phyloP scores from a whole-genome alignment of 2,888 invertebrate species.

The Graphium colonna region DNA sequence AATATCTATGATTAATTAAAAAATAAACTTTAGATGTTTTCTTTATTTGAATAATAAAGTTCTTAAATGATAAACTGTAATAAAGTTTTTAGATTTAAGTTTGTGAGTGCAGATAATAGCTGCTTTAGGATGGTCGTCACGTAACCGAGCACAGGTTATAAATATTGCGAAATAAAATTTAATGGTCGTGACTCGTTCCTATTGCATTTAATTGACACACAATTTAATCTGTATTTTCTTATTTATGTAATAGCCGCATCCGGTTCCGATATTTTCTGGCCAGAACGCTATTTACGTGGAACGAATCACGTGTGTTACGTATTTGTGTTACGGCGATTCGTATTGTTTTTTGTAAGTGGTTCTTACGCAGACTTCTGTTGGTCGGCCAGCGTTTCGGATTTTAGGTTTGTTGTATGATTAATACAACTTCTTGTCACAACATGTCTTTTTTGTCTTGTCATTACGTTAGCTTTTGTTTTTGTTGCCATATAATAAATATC shows the following conservation, averaged over 20 bases:
- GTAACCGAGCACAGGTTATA: slow-evolving; percentile 8
- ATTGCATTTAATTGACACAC: slow-evolving; percentile 23
- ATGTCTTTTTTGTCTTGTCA: too few relatives aligned
- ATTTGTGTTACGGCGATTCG: slow-evolving; percentile 6
- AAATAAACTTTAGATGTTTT: background rate
- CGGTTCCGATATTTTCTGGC: slow-evolving; percentile 26
- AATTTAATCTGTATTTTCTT: slow-evolving; percentile 13
- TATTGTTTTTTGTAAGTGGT: background rate
- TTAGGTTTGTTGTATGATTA: too few relatives aligned
- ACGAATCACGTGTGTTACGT: slow-evolving; percentile 16
- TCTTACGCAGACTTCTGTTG: too few relatives aligned
- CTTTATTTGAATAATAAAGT: background rate
- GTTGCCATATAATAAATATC: too few relatives aligned
- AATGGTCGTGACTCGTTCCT: slow-evolving; percentile 12
- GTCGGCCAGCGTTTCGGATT: too few relatives aligned
- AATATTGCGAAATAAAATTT: slow-evolving; percentile 11
- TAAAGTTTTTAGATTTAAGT: background rate
- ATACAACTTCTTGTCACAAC: too few relatives aligned
- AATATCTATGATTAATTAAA: too few relatives aligned
- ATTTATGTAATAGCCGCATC: slow-evolving; percentile 24
- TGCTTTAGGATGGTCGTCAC: background rate
- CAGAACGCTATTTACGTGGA: slow-evolving; percentile 9
- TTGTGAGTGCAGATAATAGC: too few relatives aligned
- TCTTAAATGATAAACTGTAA: background rate
- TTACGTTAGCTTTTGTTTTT: too few relatives aligned